Base-by-base conservation (phyloP, 2,888 invertebrate genomes). In the Chymomyza caudatula region DNA sequence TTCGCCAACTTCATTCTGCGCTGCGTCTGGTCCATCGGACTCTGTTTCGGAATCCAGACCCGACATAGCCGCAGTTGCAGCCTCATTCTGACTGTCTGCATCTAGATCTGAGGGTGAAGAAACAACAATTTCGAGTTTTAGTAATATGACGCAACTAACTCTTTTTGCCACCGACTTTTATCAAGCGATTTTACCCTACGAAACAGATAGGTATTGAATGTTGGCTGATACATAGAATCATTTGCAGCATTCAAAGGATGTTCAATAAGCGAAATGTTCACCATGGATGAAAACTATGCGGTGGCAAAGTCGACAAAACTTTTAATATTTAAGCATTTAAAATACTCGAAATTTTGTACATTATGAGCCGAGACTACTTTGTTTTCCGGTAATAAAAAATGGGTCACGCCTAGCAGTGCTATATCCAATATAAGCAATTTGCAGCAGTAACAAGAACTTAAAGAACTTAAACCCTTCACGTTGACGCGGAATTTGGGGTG, bases 31-130 rank as follows among this genome's bases (percentile, higher is more conserved):
- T 49, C 90, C 88, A 78, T 94, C 94, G 3, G 94, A 93, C 63
- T 94, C 94, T 11, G 93, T 92, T 71, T 94, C 94, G 6, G 92
- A 91, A 13, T 90, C 90, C 54, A 84, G 69, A 4, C 90, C 90
- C 13, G 91, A 90, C 77, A 90, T 88, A 43, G 74, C 71, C 65
- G 92, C 92, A 88, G 93, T 93, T 22, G 88, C 85, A 23, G 87
- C 90, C 64, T 94, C 94, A 67, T 93, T 93, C 84, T 94, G 93
- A 88, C 93, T 93, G 82, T 94, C 93, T 81, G 94, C 94, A 90
- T 94, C 94, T 87, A 95, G 91, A 91, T 94, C 94, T 95, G 71
- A 23, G n/a, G 53, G 44, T 54, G 37, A 29, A 4, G 15, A 56
- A 51, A 15, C 8, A n/a, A 53, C 11, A 44, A 51, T 4, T 23